Conservation (phyloP, 2,888 invertebrate genomes). For the Drosophila nr. fundita region DNA sequence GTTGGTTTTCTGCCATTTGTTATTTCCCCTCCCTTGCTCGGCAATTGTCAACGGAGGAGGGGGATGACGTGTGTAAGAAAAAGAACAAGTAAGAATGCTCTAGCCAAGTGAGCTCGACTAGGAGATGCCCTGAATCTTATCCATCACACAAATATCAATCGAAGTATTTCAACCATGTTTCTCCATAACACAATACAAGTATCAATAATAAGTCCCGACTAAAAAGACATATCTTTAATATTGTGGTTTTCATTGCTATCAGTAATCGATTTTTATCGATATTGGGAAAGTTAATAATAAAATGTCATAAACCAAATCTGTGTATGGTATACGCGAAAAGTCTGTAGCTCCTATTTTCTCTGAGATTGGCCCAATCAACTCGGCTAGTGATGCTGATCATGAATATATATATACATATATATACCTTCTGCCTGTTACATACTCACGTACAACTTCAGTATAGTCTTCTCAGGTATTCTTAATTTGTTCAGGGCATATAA, state of each 20-base stretch:
- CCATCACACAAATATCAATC: neutral
- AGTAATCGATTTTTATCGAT: neutral
- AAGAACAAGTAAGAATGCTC: neutral
- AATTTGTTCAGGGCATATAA: neutral
- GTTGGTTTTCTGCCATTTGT: slow-evolving; percentile 23
- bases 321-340: neutral
- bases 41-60: neutral
- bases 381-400: neutral
- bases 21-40: slow-evolving; percentile 8
- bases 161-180: neutral
- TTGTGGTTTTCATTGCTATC: neutral
- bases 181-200: neutral
- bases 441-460: neutral
- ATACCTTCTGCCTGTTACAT: neutral
- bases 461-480: neutral
- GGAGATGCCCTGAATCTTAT: neutral
- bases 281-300: neutral
- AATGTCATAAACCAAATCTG: neutral
- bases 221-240: neutral
- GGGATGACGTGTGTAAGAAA: neutral
- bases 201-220: neutral
- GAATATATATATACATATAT: neutral
- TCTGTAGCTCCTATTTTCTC: neutral
- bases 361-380: neutral
- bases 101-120: neutral